Evolutionary conservation across 2,113 vertebrate species (phyloP), one percentile per base, ranked within the genome.

Genomic region (Poicephalus meyeri): DNA sequence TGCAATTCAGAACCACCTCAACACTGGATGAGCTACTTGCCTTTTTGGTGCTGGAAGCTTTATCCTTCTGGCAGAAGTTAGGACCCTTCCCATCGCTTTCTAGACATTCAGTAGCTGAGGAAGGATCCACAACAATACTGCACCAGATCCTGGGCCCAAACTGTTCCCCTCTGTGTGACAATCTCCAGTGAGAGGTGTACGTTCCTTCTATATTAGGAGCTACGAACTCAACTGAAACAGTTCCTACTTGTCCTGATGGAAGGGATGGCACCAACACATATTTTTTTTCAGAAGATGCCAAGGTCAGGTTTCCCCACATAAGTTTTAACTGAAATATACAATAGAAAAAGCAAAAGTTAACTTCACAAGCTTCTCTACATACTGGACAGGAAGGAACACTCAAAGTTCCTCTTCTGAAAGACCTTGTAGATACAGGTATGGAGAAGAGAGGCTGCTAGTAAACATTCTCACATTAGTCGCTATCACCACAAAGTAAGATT

Each of bases 101-200:
- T 42, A 94, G 29, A 10, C 61, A 96, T 44, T 94, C 97, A 37
- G 77, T 10, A 58, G 95, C 74, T 74, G 97, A 61, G 33, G 96
- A 97, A 39, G 98, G 97, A 89, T 99, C 99, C 92, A 99, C 99
- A 93, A 99, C 98, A 96, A 99, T 99, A 97, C 99, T 99, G 98
- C 99, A 99, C 99, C 99, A 99, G 90, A 99, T 98, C 39, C 99
- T 98, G 10, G 99, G 99, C 69, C 99, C 99, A 93, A 99, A 99
- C 97, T 99, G 99, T 23, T 99, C 98, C 55, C 99, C 99, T 93
- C 97, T 98, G 98, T 99, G 99, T 47, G 99, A 99, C 93, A 99
- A 98, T 28, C 99, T 98, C 99, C 99, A 99, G 93, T 99, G 99
- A 80, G 99, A 99, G 64, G 99, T 99, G 77, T 99, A 99, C 15